Percentiles rank a stretch among this genome's conserved stretches.
Evolutionary conservation across 2,113 vertebrate genomes (phyloP).

Genomic region (Montifringilla adamsi): DNA sequence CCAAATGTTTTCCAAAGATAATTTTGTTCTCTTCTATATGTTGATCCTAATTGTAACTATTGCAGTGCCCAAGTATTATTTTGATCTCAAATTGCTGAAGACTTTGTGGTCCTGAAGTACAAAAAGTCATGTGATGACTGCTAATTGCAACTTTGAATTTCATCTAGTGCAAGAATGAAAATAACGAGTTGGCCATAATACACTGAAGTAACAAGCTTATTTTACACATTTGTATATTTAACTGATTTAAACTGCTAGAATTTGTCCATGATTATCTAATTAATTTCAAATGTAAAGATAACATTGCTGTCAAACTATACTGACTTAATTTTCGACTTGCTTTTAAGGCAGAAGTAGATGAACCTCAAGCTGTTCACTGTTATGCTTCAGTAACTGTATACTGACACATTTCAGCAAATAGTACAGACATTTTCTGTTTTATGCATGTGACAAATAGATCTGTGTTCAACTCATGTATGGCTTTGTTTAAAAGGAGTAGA

Average conservation of each 20-base stretch:
- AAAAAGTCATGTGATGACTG: neutral
- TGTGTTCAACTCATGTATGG: neutral
- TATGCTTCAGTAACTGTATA: neutral
- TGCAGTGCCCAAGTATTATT: neutral
- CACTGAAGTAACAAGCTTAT: neutral
- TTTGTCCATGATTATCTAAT: neutral
- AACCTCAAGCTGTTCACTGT: conserved; percentile 19
- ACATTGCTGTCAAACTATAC: neutral
- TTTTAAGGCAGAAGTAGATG: neutral
- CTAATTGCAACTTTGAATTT: conserved; percentile 10
- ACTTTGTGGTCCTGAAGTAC: neutral
- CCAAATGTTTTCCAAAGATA: conserved; percentile 46
- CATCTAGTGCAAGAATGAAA: neutral
- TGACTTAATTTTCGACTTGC: conserved; percentile 33
- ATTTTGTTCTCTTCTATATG: neutral
- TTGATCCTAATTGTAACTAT: neutral
- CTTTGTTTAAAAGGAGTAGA: neutral
- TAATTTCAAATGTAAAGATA: conserved; percentile 18
- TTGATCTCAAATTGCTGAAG: conserved; percentile 1
- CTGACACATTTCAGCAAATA: neutral
- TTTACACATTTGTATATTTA: neutral
- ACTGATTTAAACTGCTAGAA: neutral
- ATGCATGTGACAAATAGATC: neutral
- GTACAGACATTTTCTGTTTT: neutral
- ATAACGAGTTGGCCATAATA: neutral